A percentile compares a stretch with the other conserved stretches of the same genome.
Conservation (phyloP, 2,113 vertebrate species). For the Lucifuga dentata region DNA sequence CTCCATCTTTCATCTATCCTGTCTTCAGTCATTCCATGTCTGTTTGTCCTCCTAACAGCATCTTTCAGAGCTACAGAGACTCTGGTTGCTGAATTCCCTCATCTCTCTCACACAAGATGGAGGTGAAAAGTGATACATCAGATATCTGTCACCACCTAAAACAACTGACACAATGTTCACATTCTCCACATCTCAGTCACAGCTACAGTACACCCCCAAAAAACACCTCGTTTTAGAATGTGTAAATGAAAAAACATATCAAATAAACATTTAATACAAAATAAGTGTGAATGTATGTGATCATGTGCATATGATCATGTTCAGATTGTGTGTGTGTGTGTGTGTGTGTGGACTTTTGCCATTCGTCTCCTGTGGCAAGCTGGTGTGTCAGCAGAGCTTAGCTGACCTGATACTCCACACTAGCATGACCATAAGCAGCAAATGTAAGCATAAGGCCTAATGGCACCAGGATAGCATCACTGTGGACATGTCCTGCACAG, state of each 20-base stretch:
- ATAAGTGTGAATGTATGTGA: no score
- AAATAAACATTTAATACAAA: no score
- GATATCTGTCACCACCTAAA: constrained; percentile 26
- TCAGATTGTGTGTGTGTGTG: not conserved
- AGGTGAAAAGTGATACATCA: constrained; percentile 47
- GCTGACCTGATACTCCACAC: constrained; percentile 6
- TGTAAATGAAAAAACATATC: no score
- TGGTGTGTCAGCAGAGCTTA: constrained; percentile 33
- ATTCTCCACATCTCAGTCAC: constrained; percentile 4
- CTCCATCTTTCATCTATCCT: constrained; percentile 17
- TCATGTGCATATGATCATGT: no score
- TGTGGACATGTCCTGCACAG: constrained; percentile 14
- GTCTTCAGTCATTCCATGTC: constrained; percentile 4
- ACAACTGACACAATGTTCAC: constrained; percentile 8
- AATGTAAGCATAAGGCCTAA: constrained; percentile 34
- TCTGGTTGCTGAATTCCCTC: constrained; percentile 3
- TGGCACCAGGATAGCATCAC: constrained; percentile 40
- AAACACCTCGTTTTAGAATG: not conserved
- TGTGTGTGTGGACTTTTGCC: not conserved
- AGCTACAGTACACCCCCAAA: not conserved
- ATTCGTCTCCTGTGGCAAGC: constrained; percentile 18
- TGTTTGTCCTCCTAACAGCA: constrained; percentile 5
- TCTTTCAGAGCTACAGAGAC: not conserved
- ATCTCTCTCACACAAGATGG: constrained; percentile 17
- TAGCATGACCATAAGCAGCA: constrained; percentile 23